Percentiles rank a stretch among this genome's conserved stretches.
Conservation (phyloP, 1,140 invertebrate species). For the Dendrolimus punctatus region DNA sequence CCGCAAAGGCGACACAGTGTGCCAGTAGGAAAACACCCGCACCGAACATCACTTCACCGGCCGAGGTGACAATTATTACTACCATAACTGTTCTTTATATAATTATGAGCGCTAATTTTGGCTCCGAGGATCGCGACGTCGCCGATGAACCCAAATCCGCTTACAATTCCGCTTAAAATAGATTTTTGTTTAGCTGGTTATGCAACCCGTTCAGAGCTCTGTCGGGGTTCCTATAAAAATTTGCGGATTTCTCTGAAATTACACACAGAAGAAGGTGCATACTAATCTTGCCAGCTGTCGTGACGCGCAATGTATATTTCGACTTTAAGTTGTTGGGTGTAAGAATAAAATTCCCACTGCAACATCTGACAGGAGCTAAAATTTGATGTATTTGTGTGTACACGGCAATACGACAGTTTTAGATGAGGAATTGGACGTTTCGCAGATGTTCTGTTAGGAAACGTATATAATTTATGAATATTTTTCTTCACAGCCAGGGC, state of each 20-base stretch:
- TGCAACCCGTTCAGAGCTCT: conserved; percentile 26
- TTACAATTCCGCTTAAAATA: conserved; percentile 25
- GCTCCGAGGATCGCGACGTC: conserved; percentile 30
- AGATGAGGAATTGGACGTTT: conserved; percentile 3
- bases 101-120: conserved; percentile 45
- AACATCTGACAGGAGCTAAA: background rate
- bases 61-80: conserved; percentile 47
- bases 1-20: conserved; percentile 1
- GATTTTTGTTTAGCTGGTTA: conserved; percentile 29
- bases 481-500: background rate
- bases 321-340: too few relatives aligned
- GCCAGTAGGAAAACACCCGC: conserved; percentile 13
- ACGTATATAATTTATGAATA: conserved; percentile 1
- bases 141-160: conserved; percentile 19
- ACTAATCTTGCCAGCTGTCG: too few relatives aligned
- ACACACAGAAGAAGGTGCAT: too few relatives aligned
- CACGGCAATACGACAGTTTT: conserved; percentile 6
- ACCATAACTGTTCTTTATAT: conserved; percentile 41
- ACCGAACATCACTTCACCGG: conserved; percentile 7
- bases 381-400: conserved; percentile 3
- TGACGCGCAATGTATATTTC: too few relatives aligned
- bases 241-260: too few relatives aligned
- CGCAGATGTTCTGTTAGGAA: conserved; percentile 2
- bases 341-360: too few relatives aligned
- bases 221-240: conserved; percentile 4